Evolutionary conservation across 2,888 invertebrate genomes (phyloP).

Genomic region (Drepanosiphum platanoidis): DNA sequence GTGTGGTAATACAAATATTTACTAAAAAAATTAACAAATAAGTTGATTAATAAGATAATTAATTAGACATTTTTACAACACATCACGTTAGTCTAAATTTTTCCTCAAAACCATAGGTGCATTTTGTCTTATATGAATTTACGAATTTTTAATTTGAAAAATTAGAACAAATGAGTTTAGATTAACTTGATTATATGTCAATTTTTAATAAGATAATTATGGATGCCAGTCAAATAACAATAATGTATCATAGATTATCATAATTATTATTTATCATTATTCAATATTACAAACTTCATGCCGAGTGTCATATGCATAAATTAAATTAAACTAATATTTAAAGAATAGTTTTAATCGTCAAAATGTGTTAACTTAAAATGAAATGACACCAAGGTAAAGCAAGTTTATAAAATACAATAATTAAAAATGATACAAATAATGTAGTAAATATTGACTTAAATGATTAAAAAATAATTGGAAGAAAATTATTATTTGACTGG

Average conservation of each 20-base stretch:
- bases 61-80: background rate
- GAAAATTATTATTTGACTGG: conserved; percentile 11
- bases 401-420: background rate
- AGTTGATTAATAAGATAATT: background rate
- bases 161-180: background rate
- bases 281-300: too few relatives aligned
- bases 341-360: too few relatives aligned
- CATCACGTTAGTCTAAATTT: conserved; percentile 6
- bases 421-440: background rate
- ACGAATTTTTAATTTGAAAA: conserved; percentile 27
- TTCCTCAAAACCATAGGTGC: conserved; percentile 32
- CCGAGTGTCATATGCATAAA: too few relatives aligned
- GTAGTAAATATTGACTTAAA: background rate
- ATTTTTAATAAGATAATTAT: conserved; percentile 10
- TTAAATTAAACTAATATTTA: too few relatives aligned
- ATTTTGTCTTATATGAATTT: conserved; percentile 44
- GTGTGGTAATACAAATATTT: background rate
- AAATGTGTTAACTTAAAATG: background rate
- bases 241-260: background rate
- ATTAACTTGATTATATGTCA: background rate
- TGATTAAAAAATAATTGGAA: background rate
- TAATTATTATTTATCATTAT: too few relatives aligned
- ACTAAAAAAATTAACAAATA: background rate
- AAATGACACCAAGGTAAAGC: background rate
- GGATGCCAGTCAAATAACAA: conserved; percentile 19